Evolutionary conservation across 2,888 invertebrate species (phyloP), one percentile per base, ranked within the genome.

Genomic region (Lordiphosa andalusiaca): DNA sequence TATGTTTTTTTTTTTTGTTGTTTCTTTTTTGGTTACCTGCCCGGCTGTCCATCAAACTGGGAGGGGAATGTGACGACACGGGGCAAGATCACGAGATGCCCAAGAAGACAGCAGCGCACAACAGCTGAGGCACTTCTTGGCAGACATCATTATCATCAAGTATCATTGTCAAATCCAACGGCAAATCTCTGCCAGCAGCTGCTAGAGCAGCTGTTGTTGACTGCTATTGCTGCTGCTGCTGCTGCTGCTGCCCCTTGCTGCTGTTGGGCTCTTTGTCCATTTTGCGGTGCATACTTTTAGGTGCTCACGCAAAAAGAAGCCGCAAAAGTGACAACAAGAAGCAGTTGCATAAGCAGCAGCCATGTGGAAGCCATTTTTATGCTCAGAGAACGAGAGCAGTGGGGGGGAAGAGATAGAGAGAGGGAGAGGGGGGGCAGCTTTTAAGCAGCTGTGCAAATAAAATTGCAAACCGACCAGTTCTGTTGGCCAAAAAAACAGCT

Each of bases 281-380:
- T 48, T 52, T n/a, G 35, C 4, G 40, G 63, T 73, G 75, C 81
- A 78, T 76, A 83, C 83, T 76, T 83, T 76, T 83, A 61, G 83
- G 69, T 63, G 25, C 37, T 33, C 41, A 42, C 7, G 35, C n/a
- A 21, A 39, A 21, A 44, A 38, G 78, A 75, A 73, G 66, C 71
- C 78, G 12, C 38, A 54, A 21, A 82, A 77, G 56, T 73, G 63
- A 48, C 41, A 41, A 41, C 41, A 41, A 6, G 5, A 41, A 21
- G 10, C 40, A n/a, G 12, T 41, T 19, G 23, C 10, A 16, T 19
- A 10, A 16, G 16, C 4, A 16, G 25, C 25, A 25, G 25, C 25
- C 25, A 19, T 7, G 10, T 12, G n/a, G 57, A 57, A 57, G 57
- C 58, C 56, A 33, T 38, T 42, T 53, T 19, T 19, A 4, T 19